Evolutionary conservation across 2,888 invertebrate genomes (phyloP).

Genomic region (Drosophila fungiperda): DNA sequence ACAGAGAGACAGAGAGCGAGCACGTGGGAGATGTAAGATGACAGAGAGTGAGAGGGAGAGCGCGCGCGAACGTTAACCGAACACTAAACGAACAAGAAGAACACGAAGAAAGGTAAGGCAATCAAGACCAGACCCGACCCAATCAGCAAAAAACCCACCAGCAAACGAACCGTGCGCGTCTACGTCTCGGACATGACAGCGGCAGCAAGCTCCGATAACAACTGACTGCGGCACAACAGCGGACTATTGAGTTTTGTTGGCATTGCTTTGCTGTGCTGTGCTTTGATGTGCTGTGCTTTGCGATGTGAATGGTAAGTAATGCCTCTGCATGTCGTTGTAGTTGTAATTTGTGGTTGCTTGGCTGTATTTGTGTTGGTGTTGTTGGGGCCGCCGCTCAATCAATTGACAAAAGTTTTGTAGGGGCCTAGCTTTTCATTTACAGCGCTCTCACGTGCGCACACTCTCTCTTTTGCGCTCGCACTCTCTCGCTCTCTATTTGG

Average conservation of each 20-base stretch:
- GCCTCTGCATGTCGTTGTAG: slow-evolving; percentile 27
- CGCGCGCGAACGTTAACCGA: slow-evolving; percentile 33
- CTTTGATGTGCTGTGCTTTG: slow-evolving; percentile 17
- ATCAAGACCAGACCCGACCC: slow-evolving; percentile 35
- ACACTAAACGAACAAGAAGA: slow-evolving; percentile 24
- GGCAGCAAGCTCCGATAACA: slow-evolving; percentile 74
- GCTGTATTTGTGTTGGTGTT: slow-evolving; percentile 11
- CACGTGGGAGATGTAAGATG: slow-evolving; percentile 68
- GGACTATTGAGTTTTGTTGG: slow-evolving; percentile 54
- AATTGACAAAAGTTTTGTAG: slow-evolving; percentile 69
- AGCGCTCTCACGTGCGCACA: slow-evolving; percentile 30
- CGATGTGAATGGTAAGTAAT: slow-evolving; percentile 14
- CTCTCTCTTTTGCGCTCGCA: slow-evolving; percentile 8
- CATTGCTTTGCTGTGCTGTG: slow-evolving; percentile 37
- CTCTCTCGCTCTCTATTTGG: slow-evolving; percentile 1
- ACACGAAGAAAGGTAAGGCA: slow-evolving; percentile 40
- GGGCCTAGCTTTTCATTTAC: slow-evolving; percentile 61
- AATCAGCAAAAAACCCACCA: slow-evolving; percentile 37
- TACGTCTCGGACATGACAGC: slow-evolving; percentile 68
- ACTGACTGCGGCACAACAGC: slow-evolving; percentile 58
- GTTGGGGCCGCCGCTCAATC: slow-evolving; percentile 57
- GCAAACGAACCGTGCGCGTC: slow-evolving; percentile 63
- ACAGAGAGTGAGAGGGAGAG: slow-evolving; percentile 21
- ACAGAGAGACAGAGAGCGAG: slow-evolving; percentile 38
- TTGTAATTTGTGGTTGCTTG: slow-evolving; percentile 9